Percentiles rank a stretch among this genome's conserved stretches.
These are phyloP conservation scores for Aplodontia rufa DNA, from an alignment of 2,113 vertebrate species.

Conservation along the genomic window DNA sequence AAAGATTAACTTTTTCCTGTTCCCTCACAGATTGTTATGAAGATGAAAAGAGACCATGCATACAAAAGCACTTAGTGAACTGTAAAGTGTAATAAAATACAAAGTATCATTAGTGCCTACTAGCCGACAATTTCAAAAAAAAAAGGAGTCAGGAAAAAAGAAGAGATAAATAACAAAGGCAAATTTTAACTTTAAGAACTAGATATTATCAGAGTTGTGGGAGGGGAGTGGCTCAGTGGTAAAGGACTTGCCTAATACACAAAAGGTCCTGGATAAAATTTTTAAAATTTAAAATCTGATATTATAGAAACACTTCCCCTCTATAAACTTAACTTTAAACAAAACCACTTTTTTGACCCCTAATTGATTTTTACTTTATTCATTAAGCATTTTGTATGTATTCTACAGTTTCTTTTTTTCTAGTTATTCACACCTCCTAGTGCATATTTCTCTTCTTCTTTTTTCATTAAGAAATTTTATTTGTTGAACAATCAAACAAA, in stretches of 20 bases:
- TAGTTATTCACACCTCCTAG: conserved; percentile 26
- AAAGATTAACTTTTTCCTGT: not conserved
- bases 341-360: no score
- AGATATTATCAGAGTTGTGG: not conserved
- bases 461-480: no score
- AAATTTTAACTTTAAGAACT: not conserved
- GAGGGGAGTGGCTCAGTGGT: not conserved
- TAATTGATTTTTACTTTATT: conserved; percentile 18
- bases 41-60: not conserved
- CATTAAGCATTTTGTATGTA: not conserved
- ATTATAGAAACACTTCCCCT: not conserved
- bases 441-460: no score
- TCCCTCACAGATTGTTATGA: not conserved
- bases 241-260: no score
- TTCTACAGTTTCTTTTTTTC: not conserved
- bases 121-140: not conserved
- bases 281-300: no score
- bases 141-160: not conserved
- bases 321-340: not conserved
- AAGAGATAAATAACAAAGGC: not conserved
- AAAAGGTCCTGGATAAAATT: not conserved
- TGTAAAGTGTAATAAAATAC: not conserved
- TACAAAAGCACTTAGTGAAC: not conserved
- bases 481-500: no score
- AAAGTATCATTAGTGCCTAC: not conserved